A percentile compares a stretch with the other conserved stretches of the same genome.
Evolutionary conservation across 2,797 vertebrate species (phyloP).

Genomic region (Neostethus bicornis): DNA sequence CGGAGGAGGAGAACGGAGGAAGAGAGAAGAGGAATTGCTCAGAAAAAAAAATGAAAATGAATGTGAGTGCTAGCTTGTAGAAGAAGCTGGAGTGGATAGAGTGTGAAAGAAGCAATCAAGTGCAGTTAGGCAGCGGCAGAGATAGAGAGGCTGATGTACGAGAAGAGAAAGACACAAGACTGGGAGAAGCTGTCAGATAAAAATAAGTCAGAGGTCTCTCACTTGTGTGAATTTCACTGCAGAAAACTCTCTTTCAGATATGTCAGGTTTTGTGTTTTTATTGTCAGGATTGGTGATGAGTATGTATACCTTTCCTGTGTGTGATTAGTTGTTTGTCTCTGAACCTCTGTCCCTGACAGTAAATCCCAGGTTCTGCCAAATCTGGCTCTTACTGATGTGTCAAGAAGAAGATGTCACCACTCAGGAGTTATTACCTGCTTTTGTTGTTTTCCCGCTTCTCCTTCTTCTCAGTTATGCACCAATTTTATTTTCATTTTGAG

Average conservation of each 20-base stretch:
- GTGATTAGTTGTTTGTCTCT: constrained; percentile 1
- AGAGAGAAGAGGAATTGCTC: constrained; percentile 23
- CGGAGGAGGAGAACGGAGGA: constrained; percentile 23
- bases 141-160: constrained; percentile 26
- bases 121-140: constrained; percentile 31
- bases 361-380: constrained; percentile 35
- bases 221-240: constrained; percentile 37
- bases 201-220: constrained; percentile 31
- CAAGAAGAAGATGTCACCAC: constrained; percentile 28
- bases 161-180: constrained; percentile 23
- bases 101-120: constrained; percentile 56
- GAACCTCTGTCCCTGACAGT: constrained; percentile 26
- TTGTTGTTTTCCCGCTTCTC: constrained; percentile 17
- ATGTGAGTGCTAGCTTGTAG: constrained; percentile 24
- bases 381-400: constrained; percentile 36
- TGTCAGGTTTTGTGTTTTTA: constrained; percentile 37
- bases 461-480: constrained; percentile 7
- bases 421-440: constrained; percentile 16
- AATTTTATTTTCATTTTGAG: constrained; percentile 12
- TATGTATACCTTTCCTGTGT: neutral
- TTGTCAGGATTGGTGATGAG: constrained; percentile 21
- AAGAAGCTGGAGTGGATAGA: constrained; percentile 42
- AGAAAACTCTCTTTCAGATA: constrained; percentile 36
- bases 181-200: constrained; percentile 40
- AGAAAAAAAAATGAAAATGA: constrained; percentile 13